Conservation (phyloP, 2,797 vertebrate species). For the Cheirogaleus major region DNA sequence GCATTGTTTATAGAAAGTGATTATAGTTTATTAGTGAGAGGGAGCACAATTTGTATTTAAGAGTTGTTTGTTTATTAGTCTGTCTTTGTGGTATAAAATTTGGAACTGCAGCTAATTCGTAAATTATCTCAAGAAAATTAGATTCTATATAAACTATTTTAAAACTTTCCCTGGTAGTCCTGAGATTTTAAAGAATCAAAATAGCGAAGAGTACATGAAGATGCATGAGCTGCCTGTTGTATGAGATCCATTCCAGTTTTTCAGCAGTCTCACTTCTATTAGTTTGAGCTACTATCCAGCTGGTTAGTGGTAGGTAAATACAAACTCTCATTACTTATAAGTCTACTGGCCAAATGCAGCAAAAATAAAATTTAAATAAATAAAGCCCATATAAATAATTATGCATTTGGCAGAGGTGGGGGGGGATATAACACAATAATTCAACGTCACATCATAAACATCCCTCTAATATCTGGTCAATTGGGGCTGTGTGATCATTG, state of each 20-base stretch:
- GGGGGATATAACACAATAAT: background rate
- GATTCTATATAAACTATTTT: background rate
- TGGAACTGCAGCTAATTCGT: slow-evolving; percentile 18
- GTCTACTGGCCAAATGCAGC: background rate
- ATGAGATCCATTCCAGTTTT: background rate
- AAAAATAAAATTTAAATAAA: slow-evolving; percentile 31
- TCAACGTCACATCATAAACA: background rate
- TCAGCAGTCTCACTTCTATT: background rate
- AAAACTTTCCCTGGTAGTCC: background rate
- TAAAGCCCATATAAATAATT: background rate
- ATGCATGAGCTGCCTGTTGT: background rate
- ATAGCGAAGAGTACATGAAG: background rate
- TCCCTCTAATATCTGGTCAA: background rate
- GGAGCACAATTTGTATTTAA: background rate
- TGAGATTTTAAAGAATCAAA: slow-evolving; percentile 29
- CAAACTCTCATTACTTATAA: background rate
- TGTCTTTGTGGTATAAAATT: background rate
- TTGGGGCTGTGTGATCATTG: background rate
- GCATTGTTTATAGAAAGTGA: background rate
- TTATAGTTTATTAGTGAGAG: background rate
- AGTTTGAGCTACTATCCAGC: background rate
- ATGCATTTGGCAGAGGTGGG: background rate
- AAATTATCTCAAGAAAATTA: slow-evolving; percentile 23
- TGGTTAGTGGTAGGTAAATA: background rate
- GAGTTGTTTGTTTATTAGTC: background rate